phyloP scores from a whole-genome alignment of 2,888 invertebrate species.

The Tetragonula carbonaria region DNA sequence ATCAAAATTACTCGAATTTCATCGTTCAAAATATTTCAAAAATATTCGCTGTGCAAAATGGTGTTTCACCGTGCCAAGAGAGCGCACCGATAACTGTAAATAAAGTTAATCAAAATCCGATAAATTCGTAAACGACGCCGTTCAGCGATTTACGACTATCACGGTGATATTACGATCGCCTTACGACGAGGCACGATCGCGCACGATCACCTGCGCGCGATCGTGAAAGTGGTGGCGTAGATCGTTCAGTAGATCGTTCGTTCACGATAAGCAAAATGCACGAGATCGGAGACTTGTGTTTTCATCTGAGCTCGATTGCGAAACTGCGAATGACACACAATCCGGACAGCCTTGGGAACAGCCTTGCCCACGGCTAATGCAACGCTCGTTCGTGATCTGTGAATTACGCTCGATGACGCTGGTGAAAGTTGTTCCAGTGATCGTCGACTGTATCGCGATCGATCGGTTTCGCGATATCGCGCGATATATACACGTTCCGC shows the following conservation, averaged over 20 bases:
- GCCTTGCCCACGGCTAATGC: constrained; percentile 78
- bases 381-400: constrained; percentile 52
- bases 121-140: too few relatives aligned
- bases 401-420: constrained; percentile 47
- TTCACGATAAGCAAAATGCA: constrained; percentile 32
- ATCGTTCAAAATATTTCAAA: background rate
- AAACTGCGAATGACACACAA: constrained; percentile 69
- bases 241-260: background rate
- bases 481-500: background rate
- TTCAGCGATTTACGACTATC: background rate
- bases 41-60: background rate
- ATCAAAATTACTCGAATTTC: background rate
- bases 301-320: constrained; percentile 63
- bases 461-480: background rate
- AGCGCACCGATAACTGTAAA: background rate
- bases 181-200: background rate
- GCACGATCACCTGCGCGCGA: background rate
- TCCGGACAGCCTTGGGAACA: constrained; percentile 78
- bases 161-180: background rate
- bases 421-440: constrained; percentile 52
- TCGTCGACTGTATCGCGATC: background rate
- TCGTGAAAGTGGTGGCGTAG: constrained; percentile 21
- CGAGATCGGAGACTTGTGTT: constrained; percentile 29
- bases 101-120: background rate
- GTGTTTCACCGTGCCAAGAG: background rate